Percentiles rank a stretch among this genome's conserved stretches.
phyloP scores from a whole-genome alignment of 2,888 invertebrate species.

The Meta bourneti region DNA sequence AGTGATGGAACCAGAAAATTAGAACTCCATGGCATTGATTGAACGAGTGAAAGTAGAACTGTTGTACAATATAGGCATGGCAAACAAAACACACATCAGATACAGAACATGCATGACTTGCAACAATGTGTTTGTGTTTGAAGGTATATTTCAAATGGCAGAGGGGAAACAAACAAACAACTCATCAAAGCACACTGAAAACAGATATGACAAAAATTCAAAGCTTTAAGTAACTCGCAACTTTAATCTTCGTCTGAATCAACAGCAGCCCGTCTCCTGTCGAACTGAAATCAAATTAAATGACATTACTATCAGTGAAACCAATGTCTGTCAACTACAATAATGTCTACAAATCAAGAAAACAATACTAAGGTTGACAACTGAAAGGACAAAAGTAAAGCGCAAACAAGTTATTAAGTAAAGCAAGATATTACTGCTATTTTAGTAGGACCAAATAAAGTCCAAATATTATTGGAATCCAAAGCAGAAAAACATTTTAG shows the following conservation, averaged over 20 bases:
- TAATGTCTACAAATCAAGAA: too few relatives aligned
- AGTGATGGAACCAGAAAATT: not conserved
- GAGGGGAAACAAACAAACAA: not conserved
- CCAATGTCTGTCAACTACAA: too few relatives aligned
- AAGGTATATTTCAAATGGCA: not conserved
- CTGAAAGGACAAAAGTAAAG: too few relatives aligned
- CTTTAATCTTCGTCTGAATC: constrained; percentile 87
- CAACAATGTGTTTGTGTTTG: too few relatives aligned
- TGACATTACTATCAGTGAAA: not conserved
- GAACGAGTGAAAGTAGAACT: not conserved
- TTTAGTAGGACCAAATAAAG: too few relatives aligned
- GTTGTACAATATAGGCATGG: not conserved
- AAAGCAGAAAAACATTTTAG: too few relatives aligned
- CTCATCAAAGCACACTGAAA: too few relatives aligned
- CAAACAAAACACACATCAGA: not conserved
- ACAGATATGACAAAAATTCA: not conserved
- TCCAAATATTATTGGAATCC: too few relatives aligned
- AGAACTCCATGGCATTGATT: not conserved
- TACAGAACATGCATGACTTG: not conserved
- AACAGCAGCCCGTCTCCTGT: constrained; percentile 91
- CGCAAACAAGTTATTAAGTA: too few relatives aligned
- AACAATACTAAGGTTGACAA: too few relatives aligned
- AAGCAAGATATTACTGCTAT: too few relatives aligned
- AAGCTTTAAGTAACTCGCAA: constrained; percentile 4
- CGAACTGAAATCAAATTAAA: constrained; percentile 84